phyloP scores from a whole-genome alignment of 2,113 vertebrate genomes.

The Uropsilus gracilis region DNA sequence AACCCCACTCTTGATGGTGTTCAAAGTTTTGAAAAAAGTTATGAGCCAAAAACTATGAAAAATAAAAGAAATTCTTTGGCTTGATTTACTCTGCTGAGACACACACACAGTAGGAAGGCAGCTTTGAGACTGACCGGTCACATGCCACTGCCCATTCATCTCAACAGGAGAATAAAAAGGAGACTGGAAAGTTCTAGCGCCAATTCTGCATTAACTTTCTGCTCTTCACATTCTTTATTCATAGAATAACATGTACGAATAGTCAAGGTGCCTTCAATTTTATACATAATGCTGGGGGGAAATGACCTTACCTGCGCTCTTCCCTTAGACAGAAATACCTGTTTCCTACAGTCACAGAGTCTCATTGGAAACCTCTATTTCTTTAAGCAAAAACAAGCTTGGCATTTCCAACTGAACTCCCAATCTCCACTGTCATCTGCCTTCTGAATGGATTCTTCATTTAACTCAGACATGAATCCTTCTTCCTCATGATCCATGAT shows the following conservation, averaged over 20 bases:
- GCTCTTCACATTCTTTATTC: not conserved
- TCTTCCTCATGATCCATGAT: not conserved
- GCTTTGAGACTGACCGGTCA: not conserved
- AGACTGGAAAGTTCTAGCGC: not conserved
- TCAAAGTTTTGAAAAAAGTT: not conserved
- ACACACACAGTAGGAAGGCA: not conserved
- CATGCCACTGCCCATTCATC: not conserved
- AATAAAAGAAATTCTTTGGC: not conserved
- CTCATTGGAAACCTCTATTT: not conserved
- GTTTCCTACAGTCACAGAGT: not conserved
- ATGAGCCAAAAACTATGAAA: not conserved
- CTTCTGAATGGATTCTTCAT: not conserved
- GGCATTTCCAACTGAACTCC: not conserved
- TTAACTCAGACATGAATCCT: not conserved
- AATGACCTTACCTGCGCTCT: not conserved
- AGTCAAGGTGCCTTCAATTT: not conserved
- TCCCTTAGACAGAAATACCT: not conserved
- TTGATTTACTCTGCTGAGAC: not conserved
- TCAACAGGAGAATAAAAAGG: not conserved
- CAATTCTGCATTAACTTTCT: not conserved
- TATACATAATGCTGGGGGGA: accelerated
- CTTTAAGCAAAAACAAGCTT: not conserved
- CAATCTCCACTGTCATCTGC: not conserved
- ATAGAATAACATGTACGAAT: too few species aligned
- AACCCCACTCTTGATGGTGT: not conserved